Evolutionary conservation across 1,140 invertebrate species (phyloP).

Genomic region (Delia radicum): DNA sequence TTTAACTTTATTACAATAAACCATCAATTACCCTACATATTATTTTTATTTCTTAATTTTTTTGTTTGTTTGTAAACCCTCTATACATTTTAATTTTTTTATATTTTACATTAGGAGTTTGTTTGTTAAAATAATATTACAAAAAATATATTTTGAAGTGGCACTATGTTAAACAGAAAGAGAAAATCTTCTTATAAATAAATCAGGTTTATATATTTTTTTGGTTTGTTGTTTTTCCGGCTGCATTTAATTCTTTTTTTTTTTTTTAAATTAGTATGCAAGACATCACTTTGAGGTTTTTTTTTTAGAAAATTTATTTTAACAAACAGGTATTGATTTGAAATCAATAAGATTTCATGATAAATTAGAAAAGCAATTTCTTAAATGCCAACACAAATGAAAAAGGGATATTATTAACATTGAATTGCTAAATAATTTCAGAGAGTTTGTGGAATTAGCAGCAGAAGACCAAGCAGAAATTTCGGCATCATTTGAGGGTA

Average conservation of each 20-base stretch:
- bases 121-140: not conserved
- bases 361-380: not conserved
- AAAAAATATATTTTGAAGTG: constrained; percentile 2
- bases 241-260: not conserved
- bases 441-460: not conserved
- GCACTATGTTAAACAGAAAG: constrained; percentile 12
- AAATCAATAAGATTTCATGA: constrained; percentile 2
- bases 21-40: not conserved
- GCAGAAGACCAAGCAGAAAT: constrained; percentile 6
- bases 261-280: not conserved
- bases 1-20: not conserved
- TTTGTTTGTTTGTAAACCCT: constrained; percentile 2
- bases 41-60: not conserved
- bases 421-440: not conserved
- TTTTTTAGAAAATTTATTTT: not conserved
- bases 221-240: not conserved
- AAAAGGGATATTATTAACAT: not conserved
- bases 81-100: constrained; percentile 17
- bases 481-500: constrained; percentile 16
- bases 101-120: not conserved
- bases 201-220: constrained; percentile 19
- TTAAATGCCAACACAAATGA: constrained; percentile 6
- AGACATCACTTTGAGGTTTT: not conserved
- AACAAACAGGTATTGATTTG: not conserved
- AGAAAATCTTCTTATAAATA: constrained; percentile 18